A percentile compares a stretch with the other conserved stretches of the same genome.
Evolutionary conservation across 92 coral and sea anemone species (phyloP).

Genomic region (Umimayanthus chanpuru): DNA sequence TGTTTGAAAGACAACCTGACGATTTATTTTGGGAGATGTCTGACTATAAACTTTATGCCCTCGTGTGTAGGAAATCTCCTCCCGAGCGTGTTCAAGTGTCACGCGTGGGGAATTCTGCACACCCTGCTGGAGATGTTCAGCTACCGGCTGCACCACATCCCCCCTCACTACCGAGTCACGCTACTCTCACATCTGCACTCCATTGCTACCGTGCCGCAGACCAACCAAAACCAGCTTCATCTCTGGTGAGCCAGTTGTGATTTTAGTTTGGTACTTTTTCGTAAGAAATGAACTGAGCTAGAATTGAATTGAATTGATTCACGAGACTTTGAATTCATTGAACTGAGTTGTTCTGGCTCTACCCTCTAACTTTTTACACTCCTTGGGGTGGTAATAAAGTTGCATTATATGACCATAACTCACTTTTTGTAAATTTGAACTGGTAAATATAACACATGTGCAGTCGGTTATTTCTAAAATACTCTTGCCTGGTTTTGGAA

Average conservation of each 20-base stretch:
- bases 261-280: background rate
- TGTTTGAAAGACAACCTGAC: too few species aligned
- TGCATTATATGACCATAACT: too few species aligned
- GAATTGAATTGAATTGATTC: background rate
- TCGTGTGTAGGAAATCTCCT: constrained; percentile 72
- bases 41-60: background rate
- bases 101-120: constrained; percentile 98
- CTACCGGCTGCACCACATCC: constrained; percentile 90
- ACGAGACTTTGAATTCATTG: background rate
- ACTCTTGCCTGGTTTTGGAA: too few species aligned
- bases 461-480: too few species aligned
- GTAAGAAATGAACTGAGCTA: background rate
- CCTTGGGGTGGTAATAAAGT: too few species aligned
- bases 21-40: background rate
- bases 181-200: constrained; percentile 95
- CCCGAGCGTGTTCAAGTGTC: constrained; percentile 88
- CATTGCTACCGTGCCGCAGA: constrained; percentile 92
- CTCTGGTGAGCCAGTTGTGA: constrained; percentile 68
- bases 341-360: too few species aligned
- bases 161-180: constrained; percentile 91
- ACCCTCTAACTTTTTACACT: background rate
- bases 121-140: constrained; percentile 96
- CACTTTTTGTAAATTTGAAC: too few species aligned
- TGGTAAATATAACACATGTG: too few species aligned
- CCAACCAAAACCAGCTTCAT: constrained; percentile 97